A percentile compares a stretch with the other conserved stretches of the same genome.
Conservation (phyloP, 2,888 invertebrate species). For the Girardia tigrina region DNA sequence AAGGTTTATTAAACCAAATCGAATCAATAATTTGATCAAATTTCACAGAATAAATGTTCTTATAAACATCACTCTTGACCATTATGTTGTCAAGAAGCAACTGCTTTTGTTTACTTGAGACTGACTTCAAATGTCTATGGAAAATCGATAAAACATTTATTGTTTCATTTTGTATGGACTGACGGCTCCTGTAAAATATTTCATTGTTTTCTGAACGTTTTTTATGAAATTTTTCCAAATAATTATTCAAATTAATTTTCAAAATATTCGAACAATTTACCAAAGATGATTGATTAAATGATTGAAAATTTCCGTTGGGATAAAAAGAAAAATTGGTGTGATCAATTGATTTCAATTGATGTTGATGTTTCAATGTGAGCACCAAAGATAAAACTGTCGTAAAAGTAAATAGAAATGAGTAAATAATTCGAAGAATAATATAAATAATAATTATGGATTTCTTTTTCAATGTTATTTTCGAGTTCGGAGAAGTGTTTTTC, state of each 20-base stretch:
- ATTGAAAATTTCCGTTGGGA: background rate
- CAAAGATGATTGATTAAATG: background rate
- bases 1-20: background rate
- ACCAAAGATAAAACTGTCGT: background rate
- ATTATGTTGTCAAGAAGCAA: background rate
- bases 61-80: background rate
- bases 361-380: background rate
- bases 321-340: background rate
- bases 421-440: background rate
- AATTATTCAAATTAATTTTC: background rate
- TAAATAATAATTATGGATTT: background rate
- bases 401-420: background rate
- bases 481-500: background rate
- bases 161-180: background rate
- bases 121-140: background rate
- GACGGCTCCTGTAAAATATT: background rate
- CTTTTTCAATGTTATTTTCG: background rate
- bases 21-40: slow-evolving; percentile 14
- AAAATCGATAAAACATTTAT: background rate
- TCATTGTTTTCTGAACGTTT: background rate
- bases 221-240: background rate
- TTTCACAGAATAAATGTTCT: background rate
- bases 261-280: background rate
- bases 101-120: background rate
- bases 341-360: background rate